Evolutionary conservation across 2,888 invertebrate species (phyloP).

Genomic region (Mantis religiosa): DNA sequence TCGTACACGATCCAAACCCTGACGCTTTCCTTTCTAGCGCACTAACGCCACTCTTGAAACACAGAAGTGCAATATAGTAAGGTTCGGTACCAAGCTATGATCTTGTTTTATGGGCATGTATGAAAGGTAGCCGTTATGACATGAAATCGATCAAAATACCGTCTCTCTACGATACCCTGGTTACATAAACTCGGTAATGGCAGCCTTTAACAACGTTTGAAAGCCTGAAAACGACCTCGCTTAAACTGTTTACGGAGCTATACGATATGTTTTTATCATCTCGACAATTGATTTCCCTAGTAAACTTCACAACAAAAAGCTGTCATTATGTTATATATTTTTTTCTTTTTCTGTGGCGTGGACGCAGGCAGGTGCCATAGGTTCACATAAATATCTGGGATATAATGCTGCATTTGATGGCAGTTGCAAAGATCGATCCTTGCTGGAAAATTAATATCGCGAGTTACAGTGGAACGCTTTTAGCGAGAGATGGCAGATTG

Average conservation of each 20-base stretch:
- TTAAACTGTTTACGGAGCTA: background rate
- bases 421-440: background rate
- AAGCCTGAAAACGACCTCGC: background rate
- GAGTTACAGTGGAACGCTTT: background rate
- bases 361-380: background rate
- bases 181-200: background rate
- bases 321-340: background rate
- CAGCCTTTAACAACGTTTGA: background rate
- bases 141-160: background rate
- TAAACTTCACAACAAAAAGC: background rate
- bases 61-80: background rate
- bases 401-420: background rate
- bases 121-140: background rate
- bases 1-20: too few species aligned
- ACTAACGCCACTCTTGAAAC: background rate
- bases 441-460: background rate
- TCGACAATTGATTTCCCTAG: background rate
- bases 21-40: background rate
- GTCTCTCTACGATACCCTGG: background rate
- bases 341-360: background rate
- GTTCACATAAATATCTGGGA: background rate
- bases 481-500: background rate
- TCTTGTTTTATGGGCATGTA: background rate
- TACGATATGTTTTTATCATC: background rate
- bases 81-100: background rate